Conservation (phyloP, 1,140 invertebrate species). For the Paramacrobiotus metropolitanus region DNA sequence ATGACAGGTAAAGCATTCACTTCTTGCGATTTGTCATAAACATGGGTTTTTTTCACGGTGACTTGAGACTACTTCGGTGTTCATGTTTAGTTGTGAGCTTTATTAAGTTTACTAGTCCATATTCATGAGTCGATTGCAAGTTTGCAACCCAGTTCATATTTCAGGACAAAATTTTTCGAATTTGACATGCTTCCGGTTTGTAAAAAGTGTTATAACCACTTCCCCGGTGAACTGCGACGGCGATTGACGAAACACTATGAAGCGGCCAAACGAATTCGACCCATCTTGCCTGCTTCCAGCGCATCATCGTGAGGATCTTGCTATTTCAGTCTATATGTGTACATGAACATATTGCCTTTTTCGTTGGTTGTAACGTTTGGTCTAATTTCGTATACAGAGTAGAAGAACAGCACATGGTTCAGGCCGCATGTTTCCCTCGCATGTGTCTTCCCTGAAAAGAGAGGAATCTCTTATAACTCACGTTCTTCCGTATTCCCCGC, state of each 20-base stretch:
- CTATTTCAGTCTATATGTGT: neutral
- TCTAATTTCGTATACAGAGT: neutral
- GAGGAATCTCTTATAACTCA: neutral
- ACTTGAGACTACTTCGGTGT: no score
- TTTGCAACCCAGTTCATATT: no score
- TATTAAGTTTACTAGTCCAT: no score
- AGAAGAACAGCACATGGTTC: neutral
- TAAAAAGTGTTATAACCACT: conserved; percentile 92
- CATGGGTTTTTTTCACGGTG: no score
- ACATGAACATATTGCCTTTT: neutral
- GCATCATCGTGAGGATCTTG: neutral
- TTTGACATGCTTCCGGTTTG: conserved; percentile 94
- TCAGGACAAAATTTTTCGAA: conserved; percentile 86
- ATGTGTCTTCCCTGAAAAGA: neutral
- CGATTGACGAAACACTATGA: conserved; percentile 34
- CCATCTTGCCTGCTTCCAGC: neutral
- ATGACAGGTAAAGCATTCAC: conserved; percentile 55
- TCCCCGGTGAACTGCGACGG: conserved; percentile 75
- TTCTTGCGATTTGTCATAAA: no score
- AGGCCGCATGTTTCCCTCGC: neutral
- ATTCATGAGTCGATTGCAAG: no score
- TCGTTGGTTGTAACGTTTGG: neutral
- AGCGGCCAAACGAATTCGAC: conserved; percentile 6
- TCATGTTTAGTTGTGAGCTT: no score
- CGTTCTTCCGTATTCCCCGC: neutral